Evolutionary conservation across 2,113 vertebrate genomes (phyloP).

Genomic region (Donacobius atricapilla): DNA sequence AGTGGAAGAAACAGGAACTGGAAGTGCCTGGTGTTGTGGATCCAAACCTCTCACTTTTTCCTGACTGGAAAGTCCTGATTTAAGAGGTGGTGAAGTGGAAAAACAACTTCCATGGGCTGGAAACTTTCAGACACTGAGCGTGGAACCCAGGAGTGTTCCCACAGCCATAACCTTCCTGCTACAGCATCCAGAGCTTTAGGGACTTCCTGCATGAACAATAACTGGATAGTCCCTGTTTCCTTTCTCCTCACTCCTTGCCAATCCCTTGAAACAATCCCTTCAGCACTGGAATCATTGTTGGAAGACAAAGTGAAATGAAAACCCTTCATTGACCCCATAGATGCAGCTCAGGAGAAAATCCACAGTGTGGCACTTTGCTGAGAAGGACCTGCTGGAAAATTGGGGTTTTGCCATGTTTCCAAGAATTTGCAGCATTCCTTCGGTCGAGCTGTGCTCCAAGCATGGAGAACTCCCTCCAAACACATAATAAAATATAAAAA

Average conservation of each 20-base stretch:
- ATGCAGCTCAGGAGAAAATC: neutral
- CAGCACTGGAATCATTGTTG: neutral
- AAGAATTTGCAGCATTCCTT: neutral
- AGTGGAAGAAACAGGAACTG: neutral
- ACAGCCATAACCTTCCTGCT: neutral
- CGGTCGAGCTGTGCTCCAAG: accelerated
- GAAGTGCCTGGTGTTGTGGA: neutral
- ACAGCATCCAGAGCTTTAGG: neutral
- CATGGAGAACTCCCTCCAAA: neutral
- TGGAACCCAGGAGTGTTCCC: neutral
- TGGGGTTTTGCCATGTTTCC: neutral
- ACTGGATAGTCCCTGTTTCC: neutral
- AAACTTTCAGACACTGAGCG: neutral
- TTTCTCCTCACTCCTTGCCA: neutral
- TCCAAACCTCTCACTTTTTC: neutral
- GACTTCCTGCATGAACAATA: neutral
- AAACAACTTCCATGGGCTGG: neutral
- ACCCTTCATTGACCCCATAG: accelerated
- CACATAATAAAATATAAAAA: accelerated
- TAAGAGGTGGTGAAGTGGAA: neutral
- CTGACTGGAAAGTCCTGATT: neutral
- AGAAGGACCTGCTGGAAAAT: neutral
- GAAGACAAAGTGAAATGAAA: neutral
- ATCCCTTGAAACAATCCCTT: neutral
- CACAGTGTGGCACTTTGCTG: neutral